Evolutionary conservation across 2,113 vertebrate genomes (phyloP).

Genomic region (Telmatochromis brichardi): DNA sequence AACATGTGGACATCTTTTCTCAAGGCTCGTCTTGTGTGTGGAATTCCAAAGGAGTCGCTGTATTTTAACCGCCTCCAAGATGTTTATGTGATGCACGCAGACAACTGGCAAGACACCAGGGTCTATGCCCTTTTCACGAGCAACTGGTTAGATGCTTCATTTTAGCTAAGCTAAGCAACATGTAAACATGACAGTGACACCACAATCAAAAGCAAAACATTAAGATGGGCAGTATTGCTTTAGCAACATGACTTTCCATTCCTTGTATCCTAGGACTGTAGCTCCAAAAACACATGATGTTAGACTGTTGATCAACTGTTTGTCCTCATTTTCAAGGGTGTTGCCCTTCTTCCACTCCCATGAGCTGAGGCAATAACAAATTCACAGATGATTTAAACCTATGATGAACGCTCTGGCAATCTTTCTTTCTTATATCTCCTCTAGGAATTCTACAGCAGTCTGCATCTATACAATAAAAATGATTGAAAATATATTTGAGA

Average conservation of each 20-base stretch:
- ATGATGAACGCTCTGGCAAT: neutral
- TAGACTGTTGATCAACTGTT: neutral
- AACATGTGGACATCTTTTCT: conserved; percentile 91
- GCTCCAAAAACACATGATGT: neutral
- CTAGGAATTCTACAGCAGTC: conserved; percentile 86
- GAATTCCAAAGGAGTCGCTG: conserved; percentile 72
- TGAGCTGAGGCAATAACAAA: neutral
- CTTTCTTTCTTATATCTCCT: neutral
- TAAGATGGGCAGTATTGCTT: neutral
- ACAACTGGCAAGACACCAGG: conserved; percentile 72
- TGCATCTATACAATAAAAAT: conserved; percentile 80
- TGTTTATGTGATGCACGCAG: conserved; percentile 70
- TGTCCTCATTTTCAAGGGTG: neutral
- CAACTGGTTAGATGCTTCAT: conserved; percentile 76
- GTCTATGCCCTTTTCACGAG: conserved; percentile 87
- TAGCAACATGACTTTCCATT: neutral
- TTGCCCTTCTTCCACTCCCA: neutral
- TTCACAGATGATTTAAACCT: neutral
- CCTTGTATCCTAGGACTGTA: neutral
- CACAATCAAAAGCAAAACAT: neutral
- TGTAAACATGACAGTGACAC: neutral
- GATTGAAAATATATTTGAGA: conserved; percentile 79
- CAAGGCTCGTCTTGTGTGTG: conserved; percentile 87
- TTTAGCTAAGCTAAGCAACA: neutral
- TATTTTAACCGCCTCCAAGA: conserved; percentile 88